These are phyloP conservation scores for Sprattus sprattus DNA, from an alignment of 2,113 vertebrate species.

Conservation along the genomic window DNA sequence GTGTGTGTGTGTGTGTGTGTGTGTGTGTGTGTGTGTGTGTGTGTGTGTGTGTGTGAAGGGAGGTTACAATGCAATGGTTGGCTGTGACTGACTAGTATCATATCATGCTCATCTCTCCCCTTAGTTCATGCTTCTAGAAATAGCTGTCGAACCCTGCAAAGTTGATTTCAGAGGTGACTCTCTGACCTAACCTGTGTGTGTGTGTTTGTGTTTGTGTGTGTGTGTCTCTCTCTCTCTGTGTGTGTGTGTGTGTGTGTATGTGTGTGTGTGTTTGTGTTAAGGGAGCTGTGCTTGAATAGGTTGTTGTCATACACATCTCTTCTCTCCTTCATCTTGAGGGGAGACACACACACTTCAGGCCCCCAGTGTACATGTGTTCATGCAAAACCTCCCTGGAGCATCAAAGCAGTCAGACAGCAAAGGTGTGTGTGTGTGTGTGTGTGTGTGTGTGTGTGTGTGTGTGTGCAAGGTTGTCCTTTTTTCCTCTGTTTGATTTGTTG, in stretches of 20 bases:
- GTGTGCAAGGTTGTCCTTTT: background rate
- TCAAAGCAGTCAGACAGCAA: no score
- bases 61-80: background rate
- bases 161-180: no score
- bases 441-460: no score
- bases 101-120: background rate
- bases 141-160: background rate
- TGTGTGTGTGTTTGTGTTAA: background rate
- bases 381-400: background rate
- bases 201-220: background rate
- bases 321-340: background rate
- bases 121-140: background rate
- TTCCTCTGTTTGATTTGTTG: background rate
- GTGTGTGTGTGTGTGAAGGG: background rate
- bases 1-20: background rate
- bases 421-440: no score
- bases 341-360: background rate
- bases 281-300: background rate
- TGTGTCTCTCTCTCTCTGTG: background rate
- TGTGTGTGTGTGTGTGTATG: no score
- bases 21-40: background rate
- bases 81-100: background rate
- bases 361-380: no score
- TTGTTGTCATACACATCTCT: background rate
- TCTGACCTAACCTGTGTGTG: background rate